phyloP scores from a whole-genome alignment of 2,888 invertebrate genomes.

The Eristalinus aeneus region DNA sequence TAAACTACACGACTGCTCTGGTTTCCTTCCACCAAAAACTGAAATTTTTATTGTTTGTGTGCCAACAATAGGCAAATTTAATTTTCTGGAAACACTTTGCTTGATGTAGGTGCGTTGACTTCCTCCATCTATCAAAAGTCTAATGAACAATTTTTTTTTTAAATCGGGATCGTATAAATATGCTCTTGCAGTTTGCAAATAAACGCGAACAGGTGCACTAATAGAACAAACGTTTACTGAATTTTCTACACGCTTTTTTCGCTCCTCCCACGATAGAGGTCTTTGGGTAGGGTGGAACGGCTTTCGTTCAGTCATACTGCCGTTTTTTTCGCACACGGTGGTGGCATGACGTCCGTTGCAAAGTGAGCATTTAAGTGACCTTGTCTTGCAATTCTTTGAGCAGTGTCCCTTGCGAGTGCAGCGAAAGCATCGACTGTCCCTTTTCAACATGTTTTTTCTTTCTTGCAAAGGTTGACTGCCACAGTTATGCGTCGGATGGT shows the following conservation, averaged over 20 bases:
- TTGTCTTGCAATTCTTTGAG: slow-evolving; percentile 9
- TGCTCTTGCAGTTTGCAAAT: too few species aligned
- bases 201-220: too few species aligned
- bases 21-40: not conserved
- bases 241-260: too few species aligned
- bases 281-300: not conserved
- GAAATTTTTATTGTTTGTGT: not conserved
- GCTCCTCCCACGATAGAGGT: too few species aligned
- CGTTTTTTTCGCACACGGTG: too few species aligned
- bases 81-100: not conserved
- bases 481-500: too few species aligned
- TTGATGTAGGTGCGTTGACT: not conserved
- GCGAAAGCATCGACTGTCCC: slow-evolving; percentile 2
- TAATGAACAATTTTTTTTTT: not conserved
- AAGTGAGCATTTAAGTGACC: not conserved
- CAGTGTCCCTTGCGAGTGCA: not conserved
- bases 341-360: too few species aligned
- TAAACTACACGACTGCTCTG: too few species aligned
- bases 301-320: too few species aligned
- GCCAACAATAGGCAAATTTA: not conserved
- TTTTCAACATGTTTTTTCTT: not conserved
- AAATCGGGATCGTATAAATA: too few species aligned
- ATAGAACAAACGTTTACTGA: too few species aligned
- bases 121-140: not conserved
- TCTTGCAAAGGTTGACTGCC: too few species aligned